Percentiles rank a stretch among this genome's conserved stretches.
These are phyloP conservation scores for Yponomeuta evonymella DNA, from an alignment of 2,888 invertebrate species.

Conservation along the genomic window DNA sequence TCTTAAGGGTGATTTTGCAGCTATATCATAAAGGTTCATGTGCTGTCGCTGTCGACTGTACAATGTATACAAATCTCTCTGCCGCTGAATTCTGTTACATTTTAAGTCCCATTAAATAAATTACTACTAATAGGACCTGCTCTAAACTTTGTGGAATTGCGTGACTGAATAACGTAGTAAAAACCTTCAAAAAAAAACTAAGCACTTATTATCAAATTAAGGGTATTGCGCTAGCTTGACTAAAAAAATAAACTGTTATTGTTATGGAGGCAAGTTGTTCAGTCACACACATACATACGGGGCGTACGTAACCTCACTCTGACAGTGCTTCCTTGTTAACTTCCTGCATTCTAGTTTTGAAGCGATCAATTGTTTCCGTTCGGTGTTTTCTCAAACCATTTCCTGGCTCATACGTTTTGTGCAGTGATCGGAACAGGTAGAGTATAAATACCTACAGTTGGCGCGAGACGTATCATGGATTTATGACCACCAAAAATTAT, in stretches of 20 bases:
- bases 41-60: too few relatives aligned
- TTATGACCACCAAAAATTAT: too few relatives aligned
- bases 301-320: neutral
- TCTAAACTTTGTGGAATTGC: conserved; percentile 31
- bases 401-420: neutral
- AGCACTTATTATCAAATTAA: conserved; percentile 55
- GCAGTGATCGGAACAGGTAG: too few relatives aligned
- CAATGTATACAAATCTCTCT: neutral
- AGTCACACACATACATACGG: neutral
- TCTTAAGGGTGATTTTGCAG: too few relatives aligned
- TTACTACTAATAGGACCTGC: neutral
- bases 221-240: conserved; percentile 48
- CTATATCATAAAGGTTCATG: too few relatives aligned
- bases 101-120: neutral
- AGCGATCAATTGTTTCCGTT: neutral
- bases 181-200: conserved; percentile 46
- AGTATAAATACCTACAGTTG: too few relatives aligned
- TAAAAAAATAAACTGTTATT: conserved; percentile 31
- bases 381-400: neutral
- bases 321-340: neutral
- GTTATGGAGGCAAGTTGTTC: neutral
- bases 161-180: conserved; percentile 54
- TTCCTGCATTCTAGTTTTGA: neutral
- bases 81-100: neutral
- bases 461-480: too few relatives aligned